Percentiles rank a stretch among this genome's conserved stretches.
These are phyloP conservation scores for Holothuria scabra DNA, from an alignment of 53 echinoderm and acorn worm genomes.

Conservation along the genomic window DNA sequence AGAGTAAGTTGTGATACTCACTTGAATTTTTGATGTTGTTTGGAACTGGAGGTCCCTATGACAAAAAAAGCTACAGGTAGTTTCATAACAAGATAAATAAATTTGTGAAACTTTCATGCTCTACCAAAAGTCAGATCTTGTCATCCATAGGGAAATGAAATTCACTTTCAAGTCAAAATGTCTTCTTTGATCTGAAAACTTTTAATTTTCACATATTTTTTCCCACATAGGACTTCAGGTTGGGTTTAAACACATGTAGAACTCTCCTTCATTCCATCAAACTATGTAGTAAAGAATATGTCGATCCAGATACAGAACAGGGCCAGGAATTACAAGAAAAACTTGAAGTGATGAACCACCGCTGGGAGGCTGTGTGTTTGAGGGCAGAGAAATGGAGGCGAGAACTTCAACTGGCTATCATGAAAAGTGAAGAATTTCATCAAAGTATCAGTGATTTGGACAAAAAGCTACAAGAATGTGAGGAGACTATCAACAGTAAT, in stretches of 20 bases:
- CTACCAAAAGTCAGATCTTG: too few relatives aligned
- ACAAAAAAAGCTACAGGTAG: too few relatives aligned
- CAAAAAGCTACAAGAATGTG: constrained; percentile 70
- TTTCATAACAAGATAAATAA: too few relatives aligned
- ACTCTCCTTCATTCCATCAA: constrained; percentile 96
- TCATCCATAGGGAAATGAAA: too few relatives aligned
- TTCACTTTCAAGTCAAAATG: too few relatives aligned
- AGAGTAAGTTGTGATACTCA: constrained; percentile 68
- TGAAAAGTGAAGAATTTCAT: constrained; percentile 94
- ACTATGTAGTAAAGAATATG: constrained; percentile 91
- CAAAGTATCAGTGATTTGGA: constrained; percentile 89
- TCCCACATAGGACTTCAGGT: constrained; percentile 76
- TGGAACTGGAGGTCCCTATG: too few relatives aligned
- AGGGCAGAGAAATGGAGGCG: constrained; percentile 93
- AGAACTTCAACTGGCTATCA: constrained; percentile 86
- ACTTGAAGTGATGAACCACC: constrained; percentile 86
- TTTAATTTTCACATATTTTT: too few relatives aligned
- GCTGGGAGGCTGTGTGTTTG: constrained; percentile 82
- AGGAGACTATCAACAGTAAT: constrained; percentile 68
- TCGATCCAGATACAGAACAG: constrained; percentile 73
- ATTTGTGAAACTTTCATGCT: too few relatives aligned
- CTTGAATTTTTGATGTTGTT: not conserved
- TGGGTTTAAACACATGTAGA: constrained; percentile 90
- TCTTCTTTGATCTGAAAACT: too few relatives aligned
- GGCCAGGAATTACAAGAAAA: constrained; percentile 79